A percentile compares a stretch with the other conserved stretches of the same genome.
phyloP scores from a whole-genome alignment of 1,140 invertebrate species.

The Laupala kohalensis region DNA sequence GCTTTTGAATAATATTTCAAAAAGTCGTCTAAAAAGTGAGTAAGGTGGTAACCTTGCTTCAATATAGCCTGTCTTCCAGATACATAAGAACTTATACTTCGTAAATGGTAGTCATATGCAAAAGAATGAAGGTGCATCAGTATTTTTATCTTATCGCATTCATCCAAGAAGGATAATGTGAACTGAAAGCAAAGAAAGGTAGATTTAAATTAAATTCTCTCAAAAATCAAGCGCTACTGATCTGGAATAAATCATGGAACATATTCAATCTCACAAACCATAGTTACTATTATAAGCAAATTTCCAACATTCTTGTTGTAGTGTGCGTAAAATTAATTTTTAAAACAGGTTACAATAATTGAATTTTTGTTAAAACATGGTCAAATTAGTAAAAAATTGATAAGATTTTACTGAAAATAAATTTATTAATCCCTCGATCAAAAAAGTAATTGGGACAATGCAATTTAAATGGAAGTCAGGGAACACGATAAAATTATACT shows the following conservation, averaged over 20 bases:
- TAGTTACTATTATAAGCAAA: too few relatives aligned
- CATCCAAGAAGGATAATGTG: slow-evolving; percentile 56
- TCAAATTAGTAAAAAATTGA: too few relatives aligned
- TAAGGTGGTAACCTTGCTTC: slow-evolving; percentile 57
- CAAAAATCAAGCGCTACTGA: not conserved
- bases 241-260: not conserved
- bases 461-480: not conserved
- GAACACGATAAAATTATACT: too few relatives aligned
- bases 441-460: not conserved
- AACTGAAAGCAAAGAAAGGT: slow-evolving; percentile 41
- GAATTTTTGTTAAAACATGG: too few relatives aligned
- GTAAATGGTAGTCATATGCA: slow-evolving; percentile 74
- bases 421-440: not conserved
- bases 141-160: slow-evolving; percentile 61
- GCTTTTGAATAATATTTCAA: slow-evolving; percentile 71
- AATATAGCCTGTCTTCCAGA: slow-evolving; percentile 45
- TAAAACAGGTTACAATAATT: not conserved
- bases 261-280: not conserved
- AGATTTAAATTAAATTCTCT: too few relatives aligned
- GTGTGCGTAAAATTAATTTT: too few relatives aligned
- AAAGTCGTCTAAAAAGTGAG: slow-evolving; percentile 69
- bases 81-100: slow-evolving; percentile 58
- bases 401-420: not conserved
- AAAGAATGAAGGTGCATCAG: slow-evolving; percentile 76
- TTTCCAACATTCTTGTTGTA: too few relatives aligned